These are phyloP conservation scores for Atopsyche davidsoni DNA, from an alignment of 1,140 invertebrate species.

Conservation along the genomic window DNA sequence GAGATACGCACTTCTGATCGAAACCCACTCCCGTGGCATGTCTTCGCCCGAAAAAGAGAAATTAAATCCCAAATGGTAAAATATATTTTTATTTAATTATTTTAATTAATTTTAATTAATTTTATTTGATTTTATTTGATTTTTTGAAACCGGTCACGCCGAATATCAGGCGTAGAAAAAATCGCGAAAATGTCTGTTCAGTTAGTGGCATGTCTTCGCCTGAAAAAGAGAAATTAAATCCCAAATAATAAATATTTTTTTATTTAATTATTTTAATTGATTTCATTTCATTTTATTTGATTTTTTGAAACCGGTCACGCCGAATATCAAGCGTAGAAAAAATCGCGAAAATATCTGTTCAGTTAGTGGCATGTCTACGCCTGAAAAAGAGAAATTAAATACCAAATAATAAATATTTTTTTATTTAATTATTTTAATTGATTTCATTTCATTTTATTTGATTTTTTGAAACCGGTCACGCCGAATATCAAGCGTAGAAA, in stretches of 20 bases:
- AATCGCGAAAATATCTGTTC: too few relatives aligned
- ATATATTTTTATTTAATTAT: constrained; percentile 1
- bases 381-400: constrained; percentile 26
- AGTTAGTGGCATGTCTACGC: constrained; percentile 17
- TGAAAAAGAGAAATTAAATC: constrained; percentile 26
- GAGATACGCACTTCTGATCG: too few relatives aligned
- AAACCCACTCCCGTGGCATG: constrained; percentile 7
- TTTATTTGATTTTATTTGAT: neutral
- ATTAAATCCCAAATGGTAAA: constrained; percentile 25
- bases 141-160: too few relatives aligned
- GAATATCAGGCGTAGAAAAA: too few relatives aligned
- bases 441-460: neutral
- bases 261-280: neutral
- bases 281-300: neutral
- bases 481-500: too few relatives aligned
- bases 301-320: too few relatives aligned
- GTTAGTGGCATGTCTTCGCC: constrained; percentile 16
- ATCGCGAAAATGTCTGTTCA: too few relatives aligned
- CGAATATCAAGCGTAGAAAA: too few relatives aligned
- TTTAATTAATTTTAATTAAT: neutral
- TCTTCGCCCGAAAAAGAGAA: constrained; percentile 23
- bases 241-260: constrained; percentile 21
- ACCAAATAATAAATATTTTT: constrained; percentile 20
- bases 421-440: constrained; percentile 1
- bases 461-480: too few relatives aligned